These are phyloP conservation scores for Gastrophryne carolinensis DNA, from an alignment of 2,797 vertebrate genomes.

Conservation along the genomic window DNA sequence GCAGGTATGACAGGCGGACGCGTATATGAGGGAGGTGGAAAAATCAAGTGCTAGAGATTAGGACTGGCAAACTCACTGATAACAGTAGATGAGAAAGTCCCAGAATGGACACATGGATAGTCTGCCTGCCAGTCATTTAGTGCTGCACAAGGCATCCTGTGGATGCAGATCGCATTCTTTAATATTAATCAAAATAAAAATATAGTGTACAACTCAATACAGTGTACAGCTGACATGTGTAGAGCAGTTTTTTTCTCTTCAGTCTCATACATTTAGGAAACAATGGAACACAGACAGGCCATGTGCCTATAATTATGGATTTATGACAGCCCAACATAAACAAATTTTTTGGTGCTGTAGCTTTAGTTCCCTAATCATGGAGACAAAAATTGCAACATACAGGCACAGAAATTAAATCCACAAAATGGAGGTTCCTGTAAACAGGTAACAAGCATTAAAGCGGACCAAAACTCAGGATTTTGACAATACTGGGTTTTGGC, in stretches of 20 bases:
- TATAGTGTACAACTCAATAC: not conserved
- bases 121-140: not conserved
- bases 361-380: no score
- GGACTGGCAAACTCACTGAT: not conserved
- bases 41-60: constrained; percentile 9
- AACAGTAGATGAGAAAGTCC: not conserved
- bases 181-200: not conserved
- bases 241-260: not conserved
- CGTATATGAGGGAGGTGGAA: constrained; percentile 7
- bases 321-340: no score
- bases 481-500: no score
- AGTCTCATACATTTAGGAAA: not conserved
- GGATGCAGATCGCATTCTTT: not conserved
- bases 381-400: no score
- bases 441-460: no score
- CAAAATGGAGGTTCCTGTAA: no score
- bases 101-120: not conserved
- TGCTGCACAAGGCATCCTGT: not conserved
- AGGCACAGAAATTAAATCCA: no score
- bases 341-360: no score
- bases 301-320: no score
- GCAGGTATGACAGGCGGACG: constrained; percentile 31
- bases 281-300: not conserved
- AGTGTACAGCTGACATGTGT: not conserved
- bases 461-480: no score